These are phyloP conservation scores for Conomelus anceps DNA, from an alignment of 2,888 invertebrate species.

Conservation along the genomic window DNA sequence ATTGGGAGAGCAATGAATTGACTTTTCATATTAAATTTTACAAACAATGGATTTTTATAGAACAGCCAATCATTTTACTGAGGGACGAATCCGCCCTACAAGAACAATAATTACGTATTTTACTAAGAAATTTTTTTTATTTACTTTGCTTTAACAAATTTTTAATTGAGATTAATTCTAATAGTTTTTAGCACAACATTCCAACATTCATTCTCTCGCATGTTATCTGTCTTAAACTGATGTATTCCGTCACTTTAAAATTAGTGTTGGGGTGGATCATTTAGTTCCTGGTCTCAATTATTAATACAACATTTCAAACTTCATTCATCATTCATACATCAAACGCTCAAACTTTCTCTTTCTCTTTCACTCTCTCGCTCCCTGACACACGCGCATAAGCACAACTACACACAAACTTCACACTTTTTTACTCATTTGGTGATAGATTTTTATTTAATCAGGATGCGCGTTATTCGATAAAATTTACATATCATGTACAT, in stretches of 20 bases:
- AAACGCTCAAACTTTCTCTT: not conserved
- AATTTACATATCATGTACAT: not conserved
- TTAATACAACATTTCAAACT: not conserved
- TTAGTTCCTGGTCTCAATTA: not conserved
- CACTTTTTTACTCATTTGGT: not conserved
- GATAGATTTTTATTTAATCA: not conserved
- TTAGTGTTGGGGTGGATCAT: not conserved
- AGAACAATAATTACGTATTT: not conserved
- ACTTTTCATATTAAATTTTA: not conserved
- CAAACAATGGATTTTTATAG: not conserved
- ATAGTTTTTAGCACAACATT: not conserved
- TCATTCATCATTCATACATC: not conserved
- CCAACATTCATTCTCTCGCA: not conserved
- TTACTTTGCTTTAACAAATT: not conserved
- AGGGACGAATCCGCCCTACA: not conserved
- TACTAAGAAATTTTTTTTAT: not conserved
- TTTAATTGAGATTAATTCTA: not conserved
- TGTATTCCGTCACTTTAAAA: not conserved
- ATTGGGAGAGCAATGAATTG: not conserved
- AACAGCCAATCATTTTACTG: not conserved
- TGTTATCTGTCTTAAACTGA: not conserved
- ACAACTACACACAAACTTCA: not conserved
- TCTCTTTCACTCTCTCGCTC: too few relatives aligned
- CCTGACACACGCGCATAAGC: not conserved
- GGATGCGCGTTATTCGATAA: not conserved